Conservation (phyloP, 2,113 vertebrate species). For the Zosterops borbonicus region DNA sequence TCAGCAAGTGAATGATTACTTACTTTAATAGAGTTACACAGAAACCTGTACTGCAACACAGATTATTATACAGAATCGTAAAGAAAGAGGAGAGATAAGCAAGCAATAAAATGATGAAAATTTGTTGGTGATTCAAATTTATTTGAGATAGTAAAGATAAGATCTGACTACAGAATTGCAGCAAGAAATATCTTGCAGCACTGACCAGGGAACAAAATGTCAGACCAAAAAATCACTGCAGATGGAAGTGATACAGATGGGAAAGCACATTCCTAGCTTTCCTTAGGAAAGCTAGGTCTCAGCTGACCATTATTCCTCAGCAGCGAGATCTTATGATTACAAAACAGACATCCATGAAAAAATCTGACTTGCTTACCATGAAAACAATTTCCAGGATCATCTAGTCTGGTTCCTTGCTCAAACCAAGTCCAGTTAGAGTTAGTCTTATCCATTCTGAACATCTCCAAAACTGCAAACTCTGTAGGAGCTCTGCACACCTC, state of each 20-base stretch:
- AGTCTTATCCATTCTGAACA: neutral
- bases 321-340: neutral
- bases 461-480: neutral
- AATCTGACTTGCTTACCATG: neutral
- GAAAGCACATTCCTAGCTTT: neutral
- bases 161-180: neutral
- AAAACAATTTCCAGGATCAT: neutral
- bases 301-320: neutral
- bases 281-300: neutral
- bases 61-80: neutral
- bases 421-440: neutral
- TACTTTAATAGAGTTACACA: neutral
- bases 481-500: neutral
- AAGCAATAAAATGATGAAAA: neutral
- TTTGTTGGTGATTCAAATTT: neutral
- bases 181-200: neutral
- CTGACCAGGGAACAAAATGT: neutral
- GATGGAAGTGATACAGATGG: neutral
- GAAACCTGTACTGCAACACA: neutral
- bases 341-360: neutral
- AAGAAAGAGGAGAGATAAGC: neutral
- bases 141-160: neutral
- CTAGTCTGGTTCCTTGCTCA: neutral
- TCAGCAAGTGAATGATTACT: neutral
- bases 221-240: neutral